Percentiles rank a stretch among this genome's conserved stretches.
phyloP scores from a whole-genome alignment of 2,113 vertebrate genomes.

The Phylloscopus trochiloides region DNA sequence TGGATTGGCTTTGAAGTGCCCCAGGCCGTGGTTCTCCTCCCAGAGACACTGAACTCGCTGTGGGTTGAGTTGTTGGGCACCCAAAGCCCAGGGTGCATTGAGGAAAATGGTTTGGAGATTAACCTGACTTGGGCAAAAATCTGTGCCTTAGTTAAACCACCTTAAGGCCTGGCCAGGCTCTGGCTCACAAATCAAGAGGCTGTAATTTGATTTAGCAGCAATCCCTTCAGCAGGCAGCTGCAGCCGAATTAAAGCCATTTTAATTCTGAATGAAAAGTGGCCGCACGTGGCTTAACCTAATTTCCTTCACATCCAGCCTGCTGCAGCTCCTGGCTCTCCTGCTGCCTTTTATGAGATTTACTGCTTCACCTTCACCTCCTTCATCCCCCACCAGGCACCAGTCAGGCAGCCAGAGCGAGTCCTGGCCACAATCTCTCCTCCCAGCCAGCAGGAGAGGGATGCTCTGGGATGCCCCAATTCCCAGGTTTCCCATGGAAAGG shows the following conservation, averaged over 20 bases:
- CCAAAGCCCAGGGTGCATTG: background rate
- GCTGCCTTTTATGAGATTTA: background rate
- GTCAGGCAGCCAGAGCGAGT: accelerated
- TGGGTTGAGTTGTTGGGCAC: background rate
- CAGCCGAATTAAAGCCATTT: slow-evolving; percentile 24
- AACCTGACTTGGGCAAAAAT: background rate
- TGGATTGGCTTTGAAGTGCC: background rate
- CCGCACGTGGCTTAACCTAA: background rate
- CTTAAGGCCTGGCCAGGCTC: background rate
- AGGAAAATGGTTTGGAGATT: background rate
- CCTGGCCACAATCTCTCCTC: accelerated
- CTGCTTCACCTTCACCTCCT: background rate
- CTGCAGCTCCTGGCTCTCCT: background rate
- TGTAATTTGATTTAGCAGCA: slow-evolving; percentile 35
- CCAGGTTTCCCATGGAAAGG: background rate
- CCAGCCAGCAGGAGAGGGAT: background rate
- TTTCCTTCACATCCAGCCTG: background rate
- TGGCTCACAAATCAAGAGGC: background rate
- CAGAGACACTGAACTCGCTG: background rate
- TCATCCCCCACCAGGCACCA: background rate
- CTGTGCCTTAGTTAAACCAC: background rate
- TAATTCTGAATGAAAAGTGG: slow-evolving; percentile 47
- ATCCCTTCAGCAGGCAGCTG: slow-evolving; percentile 31
- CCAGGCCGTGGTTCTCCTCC: accelerated
- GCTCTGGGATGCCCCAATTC: background rate